phyloP scores from a whole-genome alignment of 2,888 invertebrate species.

The Dicranocentrus wangi region DNA sequence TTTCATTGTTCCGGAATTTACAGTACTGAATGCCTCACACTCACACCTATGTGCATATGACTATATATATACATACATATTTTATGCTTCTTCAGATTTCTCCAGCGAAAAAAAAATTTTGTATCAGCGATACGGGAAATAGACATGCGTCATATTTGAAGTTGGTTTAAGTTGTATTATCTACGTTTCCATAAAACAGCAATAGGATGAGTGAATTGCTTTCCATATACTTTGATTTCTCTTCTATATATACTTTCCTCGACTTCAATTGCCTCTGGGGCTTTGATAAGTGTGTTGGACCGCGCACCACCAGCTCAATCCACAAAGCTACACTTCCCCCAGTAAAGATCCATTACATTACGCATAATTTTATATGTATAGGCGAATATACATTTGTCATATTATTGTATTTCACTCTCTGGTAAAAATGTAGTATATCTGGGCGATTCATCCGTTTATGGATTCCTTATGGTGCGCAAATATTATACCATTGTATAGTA shows the following conservation, averaged over 20 bases:
- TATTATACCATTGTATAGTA: not conserved
- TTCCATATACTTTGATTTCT: not conserved
- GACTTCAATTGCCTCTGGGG: not conserved
- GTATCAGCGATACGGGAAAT: not conserved
- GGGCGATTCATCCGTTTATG: no score
- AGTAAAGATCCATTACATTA: no score
- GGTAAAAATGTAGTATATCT: not conserved
- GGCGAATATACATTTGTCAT: not conserved
- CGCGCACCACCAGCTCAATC: not conserved
- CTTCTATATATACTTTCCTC: not conserved
- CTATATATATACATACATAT: no score
- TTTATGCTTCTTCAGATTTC: no score
- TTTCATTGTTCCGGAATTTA: no score
- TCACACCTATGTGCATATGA: no score
- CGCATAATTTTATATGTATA: no score
- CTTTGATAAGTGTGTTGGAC: not conserved
- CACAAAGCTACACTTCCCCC: not conserved
- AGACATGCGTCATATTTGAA: not conserved
- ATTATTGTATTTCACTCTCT: not conserved
- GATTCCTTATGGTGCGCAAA: no score
- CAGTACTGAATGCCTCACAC: no score
- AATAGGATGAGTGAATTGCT: not conserved
- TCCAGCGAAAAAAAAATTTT: no score
- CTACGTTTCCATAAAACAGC: not conserved
- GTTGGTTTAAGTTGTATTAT: not conserved